phyloP scores from a whole-genome alignment of 2,888 invertebrate genomes.

The Pyrgus malvae region DNA sequence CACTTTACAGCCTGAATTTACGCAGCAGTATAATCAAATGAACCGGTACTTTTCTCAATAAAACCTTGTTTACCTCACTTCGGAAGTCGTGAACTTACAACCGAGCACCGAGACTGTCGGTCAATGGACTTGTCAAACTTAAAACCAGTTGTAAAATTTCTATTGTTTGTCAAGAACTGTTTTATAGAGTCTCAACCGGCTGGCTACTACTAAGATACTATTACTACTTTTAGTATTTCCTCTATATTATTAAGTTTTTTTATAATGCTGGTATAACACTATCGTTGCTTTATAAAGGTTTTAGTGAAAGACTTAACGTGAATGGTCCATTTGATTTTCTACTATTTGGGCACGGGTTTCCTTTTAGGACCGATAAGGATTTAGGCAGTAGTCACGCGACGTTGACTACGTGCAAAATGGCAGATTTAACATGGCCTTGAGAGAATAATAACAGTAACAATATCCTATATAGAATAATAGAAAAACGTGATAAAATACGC shows the following conservation, averaged over 20 bases:
- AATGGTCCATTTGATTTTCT: too few relatives aligned
- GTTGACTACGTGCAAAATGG: too few relatives aligned
- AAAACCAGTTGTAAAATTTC: conserved; percentile 17
- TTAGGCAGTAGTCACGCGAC: too few relatives aligned
- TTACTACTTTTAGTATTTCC: conserved; percentile 4
- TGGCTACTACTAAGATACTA: not conserved
- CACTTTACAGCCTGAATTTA: conserved; percentile 17
- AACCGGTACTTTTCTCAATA: conserved; percentile 11
- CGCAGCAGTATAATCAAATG: conserved; percentile 18
- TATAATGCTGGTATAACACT: too few relatives aligned
- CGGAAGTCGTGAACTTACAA: conserved; percentile 23
- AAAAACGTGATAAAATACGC: too few relatives aligned
- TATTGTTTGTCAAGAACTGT: conserved; percentile 16
- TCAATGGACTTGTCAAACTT: conserved; percentile 20
- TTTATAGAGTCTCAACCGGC: conserved; percentile 5
- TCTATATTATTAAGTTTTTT: not conserved
- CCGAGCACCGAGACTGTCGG: conserved; percentile 8
- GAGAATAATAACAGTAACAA: too few relatives aligned
- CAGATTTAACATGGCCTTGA: too few relatives aligned
- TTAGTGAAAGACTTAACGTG: too few relatives aligned
- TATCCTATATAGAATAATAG: too few relatives aligned
- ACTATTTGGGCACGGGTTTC: too few relatives aligned
- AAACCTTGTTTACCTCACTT: conserved; percentile 24
- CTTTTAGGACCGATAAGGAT: too few relatives aligned
- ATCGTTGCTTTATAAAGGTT: too few relatives aligned